Evolutionary conservation across 1,140 invertebrate species (phyloP).

Genomic region (Apis laboriosa): DNA sequence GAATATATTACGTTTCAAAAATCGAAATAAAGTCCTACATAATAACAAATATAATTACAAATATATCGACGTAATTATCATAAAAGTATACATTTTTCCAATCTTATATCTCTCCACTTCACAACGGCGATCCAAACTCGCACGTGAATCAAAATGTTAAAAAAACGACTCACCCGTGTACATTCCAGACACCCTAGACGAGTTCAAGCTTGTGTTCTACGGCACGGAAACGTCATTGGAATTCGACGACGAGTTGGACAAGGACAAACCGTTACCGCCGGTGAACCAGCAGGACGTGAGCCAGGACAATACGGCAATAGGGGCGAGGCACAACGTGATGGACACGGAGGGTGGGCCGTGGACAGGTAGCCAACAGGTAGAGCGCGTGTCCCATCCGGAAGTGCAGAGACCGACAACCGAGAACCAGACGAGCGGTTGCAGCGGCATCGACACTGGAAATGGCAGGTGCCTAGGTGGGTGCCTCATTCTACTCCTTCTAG

Average conservation of each 20-base stretch:
- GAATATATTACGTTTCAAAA: too few relatives aligned
- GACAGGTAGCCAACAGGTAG: conserved; percentile 75
- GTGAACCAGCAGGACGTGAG: conserved; percentile 43
- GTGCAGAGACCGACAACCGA: conserved; percentile 74
- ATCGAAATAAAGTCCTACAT: too few relatives aligned
- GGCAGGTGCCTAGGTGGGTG: conserved; percentile 79
- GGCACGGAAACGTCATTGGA: conserved; percentile 82
- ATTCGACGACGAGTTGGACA: conserved; percentile 74
- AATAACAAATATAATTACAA: too few relatives aligned
- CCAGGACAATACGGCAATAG: conserved; percentile 54
- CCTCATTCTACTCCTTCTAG: conserved; percentile 77
- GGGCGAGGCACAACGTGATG: conserved; percentile 68
- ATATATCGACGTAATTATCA: too few relatives aligned
- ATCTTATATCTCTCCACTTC: not conserved
- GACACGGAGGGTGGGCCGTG: conserved; percentile 71
- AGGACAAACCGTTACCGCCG: conserved; percentile 65
- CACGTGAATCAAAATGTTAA: not conserved
- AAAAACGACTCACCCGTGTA: not conserved
- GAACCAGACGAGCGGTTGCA: conserved; percentile 74
- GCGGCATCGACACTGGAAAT: conserved; percentile 53
- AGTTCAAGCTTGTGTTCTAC: conserved; percentile 83
- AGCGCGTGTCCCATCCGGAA: conserved; percentile 75
- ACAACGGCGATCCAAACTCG: not conserved
- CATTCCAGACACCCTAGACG: conserved; percentile 79
- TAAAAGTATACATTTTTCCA: too few relatives aligned